Percentiles rank a stretch among this genome's conserved stretches.
phyloP scores from a whole-genome alignment of 2,888 invertebrate species.

The Hofmannophila pseudospretella region DNA sequence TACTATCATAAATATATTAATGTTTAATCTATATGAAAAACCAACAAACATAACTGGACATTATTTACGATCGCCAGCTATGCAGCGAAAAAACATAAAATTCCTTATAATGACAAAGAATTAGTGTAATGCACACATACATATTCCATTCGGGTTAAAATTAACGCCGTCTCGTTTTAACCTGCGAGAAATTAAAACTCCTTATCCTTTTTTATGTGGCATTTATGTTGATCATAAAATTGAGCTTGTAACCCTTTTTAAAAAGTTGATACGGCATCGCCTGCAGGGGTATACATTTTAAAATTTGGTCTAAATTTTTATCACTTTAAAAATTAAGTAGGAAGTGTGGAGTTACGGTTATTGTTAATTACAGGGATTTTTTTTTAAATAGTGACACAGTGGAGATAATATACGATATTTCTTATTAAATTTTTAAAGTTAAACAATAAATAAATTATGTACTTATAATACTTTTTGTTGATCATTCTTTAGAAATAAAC shows the following conservation, averaged over 20 bases:
- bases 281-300: constrained; percentile 16
- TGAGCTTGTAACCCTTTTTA: constrained; percentile 55
- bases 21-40: constrained; percentile 65
- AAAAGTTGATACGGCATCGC: constrained; percentile 45
- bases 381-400: too few species aligned
- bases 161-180: constrained; percentile 71
- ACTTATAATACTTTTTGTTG: too few species aligned
- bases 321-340: neutral
- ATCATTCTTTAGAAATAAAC: too few species aligned
- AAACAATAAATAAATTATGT: too few species aligned
- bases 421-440: too few species aligned
- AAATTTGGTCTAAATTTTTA: neutral
- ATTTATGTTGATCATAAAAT: constrained; percentile 69
- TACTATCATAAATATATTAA: constrained; percentile 48
- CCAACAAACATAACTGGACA: constrained; percentile 64
- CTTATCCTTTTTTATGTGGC: constrained; percentile 74
- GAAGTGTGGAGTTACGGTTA: neutral
- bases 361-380: neutral
- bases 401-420: too few species aligned
- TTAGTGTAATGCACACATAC: constrained; percentile 29
- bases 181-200: constrained; percentile 67
- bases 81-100: constrained; percentile 45
- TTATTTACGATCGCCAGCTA: constrained; percentile 61
- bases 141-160: constrained; percentile 55
- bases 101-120: constrained; percentile 65